phyloP scores from a whole-genome alignment of 1,140 invertebrate species.

The Neodiprion pinetum region DNA sequence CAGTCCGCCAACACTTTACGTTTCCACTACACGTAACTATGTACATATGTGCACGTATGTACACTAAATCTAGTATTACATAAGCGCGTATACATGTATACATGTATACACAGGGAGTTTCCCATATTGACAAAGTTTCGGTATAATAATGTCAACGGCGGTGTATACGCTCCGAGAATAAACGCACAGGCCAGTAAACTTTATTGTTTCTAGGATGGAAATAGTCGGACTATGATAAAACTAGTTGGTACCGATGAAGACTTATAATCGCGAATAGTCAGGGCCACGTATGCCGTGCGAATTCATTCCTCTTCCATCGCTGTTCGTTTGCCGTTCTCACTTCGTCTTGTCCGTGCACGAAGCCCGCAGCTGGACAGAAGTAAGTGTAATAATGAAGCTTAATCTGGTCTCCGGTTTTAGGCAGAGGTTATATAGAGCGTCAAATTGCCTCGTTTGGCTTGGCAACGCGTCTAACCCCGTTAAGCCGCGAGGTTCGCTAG shows the following conservation, averaged over 20 bases:
- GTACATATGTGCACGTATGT: not conserved
- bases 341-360: no score
- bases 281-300: not conserved
- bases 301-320: not conserved
- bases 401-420: conserved; percentile 1
- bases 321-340: not conserved
- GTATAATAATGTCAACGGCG: not conserved
- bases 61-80: not conserved
- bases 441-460: not conserved
- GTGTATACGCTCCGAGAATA: not conserved
- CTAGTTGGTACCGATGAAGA: no score
- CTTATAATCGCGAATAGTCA: not conserved
- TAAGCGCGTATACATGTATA: not conserved
- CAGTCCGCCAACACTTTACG: not conserved
- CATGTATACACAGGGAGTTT: not conserved
- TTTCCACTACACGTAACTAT: not conserved
- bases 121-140: conserved; percentile 7
- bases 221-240: no score
- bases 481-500: not conserved
- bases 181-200: no score
- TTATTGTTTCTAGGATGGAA: no score
- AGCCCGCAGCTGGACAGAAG: not conserved
- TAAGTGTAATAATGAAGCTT: not conserved
- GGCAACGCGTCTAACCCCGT: not conserved
- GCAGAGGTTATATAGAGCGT: not conserved